Evolutionary conservation across 1,140 invertebrate genomes (phyloP), one percentile per base, ranked within the genome.

Genomic region (Zaprionus tsacasi): DNA sequence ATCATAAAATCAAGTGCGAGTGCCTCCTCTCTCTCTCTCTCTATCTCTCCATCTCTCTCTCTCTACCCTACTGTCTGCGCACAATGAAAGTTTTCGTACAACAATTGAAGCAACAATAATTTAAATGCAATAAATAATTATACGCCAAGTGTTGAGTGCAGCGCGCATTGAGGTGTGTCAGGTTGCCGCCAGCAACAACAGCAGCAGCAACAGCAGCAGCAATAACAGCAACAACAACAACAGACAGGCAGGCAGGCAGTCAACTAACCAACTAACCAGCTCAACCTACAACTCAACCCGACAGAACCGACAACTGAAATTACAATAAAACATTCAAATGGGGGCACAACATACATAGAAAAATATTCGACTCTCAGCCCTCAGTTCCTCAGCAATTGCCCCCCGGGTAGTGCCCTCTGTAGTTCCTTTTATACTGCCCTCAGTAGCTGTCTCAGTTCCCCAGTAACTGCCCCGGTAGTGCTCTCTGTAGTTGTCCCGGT

Each of bases 91-190:
- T 83, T 83, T 83, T 74, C 40, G 76, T 76, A 70, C 58, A 78
- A 76, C 70, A 76, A 76, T 60, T 82, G 58, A 55, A 58, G 60
- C 54, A 70, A 65, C 86, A 81, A 90, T 90, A 80, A 91, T 91
- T 91, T 88, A 91, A 91, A 91, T 91, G 83, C 86, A 91, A 91
- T 91, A 91, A 91, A 91, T 91, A 91, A 91, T 91, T 88, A 88
- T 88, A 88, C 78, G 81, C 77, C 83, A 87, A 87, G 83, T 87
- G 83, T 88, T 87, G 83, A 87, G 83, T 87, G 83, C 83, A 88
- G 79, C 85, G 83, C 72, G 85, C 83, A 88, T 88, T 88, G 83
- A 89, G 83, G 83, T 88, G 83, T 88, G 85, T 81, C 83, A 79
- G 79, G 85, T 70, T 79, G 70, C 45, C 27, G 72, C 82, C 72